Percentiles rank a stretch among this genome's conserved stretches.
Conservation (phyloP, 2,888 invertebrate species). For the Lithophane leautieri region DNA sequence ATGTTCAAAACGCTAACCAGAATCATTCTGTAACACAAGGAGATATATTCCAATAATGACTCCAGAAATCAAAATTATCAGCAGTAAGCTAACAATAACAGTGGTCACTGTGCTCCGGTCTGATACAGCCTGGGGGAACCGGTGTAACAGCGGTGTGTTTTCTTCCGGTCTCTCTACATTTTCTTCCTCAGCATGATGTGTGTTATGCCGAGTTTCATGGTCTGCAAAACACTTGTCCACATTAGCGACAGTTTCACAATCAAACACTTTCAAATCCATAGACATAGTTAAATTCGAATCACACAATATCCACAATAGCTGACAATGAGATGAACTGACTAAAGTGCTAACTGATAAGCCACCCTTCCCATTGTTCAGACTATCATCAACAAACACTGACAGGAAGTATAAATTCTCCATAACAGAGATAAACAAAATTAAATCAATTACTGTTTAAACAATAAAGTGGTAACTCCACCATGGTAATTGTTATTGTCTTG, state of each 20-base stretch:
- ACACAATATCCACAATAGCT: conserved; percentile 27
- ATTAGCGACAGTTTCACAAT: conserved; percentile 29
- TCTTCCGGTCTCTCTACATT: conserved; percentile 64
- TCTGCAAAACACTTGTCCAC: conserved; percentile 70
- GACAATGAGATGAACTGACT: conserved; percentile 48
- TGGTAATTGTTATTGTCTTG: conserved; percentile 21
- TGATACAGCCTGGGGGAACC: conserved; percentile 67
- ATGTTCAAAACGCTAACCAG: conserved; percentile 72
- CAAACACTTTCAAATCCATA: conserved; percentile 50
- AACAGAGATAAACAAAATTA: conserved; percentile 51
- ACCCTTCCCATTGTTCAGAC: conserved; percentile 47
- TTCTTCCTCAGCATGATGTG: conserved; percentile 68
- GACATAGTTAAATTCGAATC: conserved; percentile 12
- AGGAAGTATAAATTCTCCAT: conserved; percentile 50
- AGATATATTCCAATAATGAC: conserved; percentile 83
- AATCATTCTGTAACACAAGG: conserved; percentile 77
- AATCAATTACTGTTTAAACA: conserved; percentile 62
- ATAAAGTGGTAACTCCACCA: conserved; percentile 62
- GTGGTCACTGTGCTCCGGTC: conserved; percentile 68
- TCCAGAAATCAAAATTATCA: conserved; percentile 78
- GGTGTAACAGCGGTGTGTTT: conserved; percentile 76
- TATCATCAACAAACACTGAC: conserved; percentile 56
- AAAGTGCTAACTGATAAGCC: conserved; percentile 47
- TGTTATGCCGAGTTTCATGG: conserved; percentile 80
- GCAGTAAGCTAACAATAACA: conserved; percentile 73